Base-by-base conservation (phyloP, 2,888 invertebrate species). In the Pristionchus fissidentatus region DNA sequence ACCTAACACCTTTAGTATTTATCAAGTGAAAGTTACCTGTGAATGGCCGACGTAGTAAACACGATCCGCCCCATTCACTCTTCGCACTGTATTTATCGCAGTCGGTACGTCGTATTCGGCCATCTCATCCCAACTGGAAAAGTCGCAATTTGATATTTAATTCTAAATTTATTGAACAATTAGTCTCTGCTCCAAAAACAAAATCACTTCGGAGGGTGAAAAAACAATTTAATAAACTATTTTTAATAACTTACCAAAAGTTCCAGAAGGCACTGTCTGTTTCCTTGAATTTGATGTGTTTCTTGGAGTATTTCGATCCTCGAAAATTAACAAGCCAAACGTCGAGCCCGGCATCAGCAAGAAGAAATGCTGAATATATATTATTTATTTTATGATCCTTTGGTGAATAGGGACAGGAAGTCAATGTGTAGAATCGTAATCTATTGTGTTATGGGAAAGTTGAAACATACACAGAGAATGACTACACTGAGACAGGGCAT, bases 311-410 rank as follows among this genome's bases (percentile, higher is more conserved):
- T 7, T 62, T 60, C 0, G 80, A 32, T 0, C 80, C 80, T 1
- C 80, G 41, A 32, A 81, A 81, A n/a, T 62, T 81, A 32, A 81
- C 32, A 3, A 81, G 29, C 80, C 80, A 81, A n/a, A 81, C 80
- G 46, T 81, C 80, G 32, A 81, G 32, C 10, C 80, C 80, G 7
- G 80, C 62, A 8, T 81, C 80, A 29, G 80, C 80, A 4, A 81
- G 80, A 29, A 81, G n/a, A 29, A 81, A 81, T 8, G 80, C 80
- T 81, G 79, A 55, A 79, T 2, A 22, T n/a, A 57, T 4, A 26
- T 26, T 8, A 26, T 5, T 57, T 7, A 26, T n/a, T 15, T 49
- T 19, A 49, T 19, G 49, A 49, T 49, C 19, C 10, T 19, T 49
- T 15, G 19, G 10, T 49, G 10, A 15, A 49, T 15, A 49, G 10